Evolutionary conservation across 1,140 invertebrate genomes (phyloP), one percentile per base, ranked within the genome.

Genomic region (Parapsyche elsis): DNA sequence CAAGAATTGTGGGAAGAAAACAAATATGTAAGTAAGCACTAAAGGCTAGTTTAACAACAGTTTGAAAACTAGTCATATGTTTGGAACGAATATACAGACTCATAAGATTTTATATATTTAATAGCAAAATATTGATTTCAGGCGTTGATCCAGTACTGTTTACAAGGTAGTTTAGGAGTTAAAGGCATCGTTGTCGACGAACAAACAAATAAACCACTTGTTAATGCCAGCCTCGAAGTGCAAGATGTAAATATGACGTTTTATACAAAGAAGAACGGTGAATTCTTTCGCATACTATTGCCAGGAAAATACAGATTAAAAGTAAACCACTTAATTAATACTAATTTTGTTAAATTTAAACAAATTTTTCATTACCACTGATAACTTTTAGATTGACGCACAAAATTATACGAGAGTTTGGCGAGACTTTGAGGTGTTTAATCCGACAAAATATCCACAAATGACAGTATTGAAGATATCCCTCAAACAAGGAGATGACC

Each of bases 1-100:
- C 85, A 87, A 10, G 81, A 84, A 23, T 90, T 90, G 81, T 94
- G 92, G 92, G 81, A 86, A n/a, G 89, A 91, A 78, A 94, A 94
- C 26, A 82, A 80, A 84, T 74, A 81, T 80, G 78, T 78, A 23
- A 26, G 64, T 7, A 19, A 21, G 16, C 78, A 19, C 14, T 71
- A 45, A 61, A 64, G 53, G 16, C 19, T 76, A 46, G 5, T 7
- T 46, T 7, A 46, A 46, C 12, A 46, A 46, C 5, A 46, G 12
- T 46, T 12, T 7, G 45, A 46, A 7, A 46, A 46, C n/a, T n/a
- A n/a, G n/a, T n/a, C n/a, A n/a, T n/a, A n/a, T 49, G n/a, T 7
- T 30, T 26, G 12, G 14, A 76, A 26, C 45, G 14, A 23, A 78
- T 16, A 23, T 9, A 79, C 26, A 21, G 19, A 12, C 9, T 9